Evolutionary conservation across 2,113 vertebrate species (phyloP), one percentile per base, ranked within the genome.

Genomic region (Probosciger aterrimus): DNA sequence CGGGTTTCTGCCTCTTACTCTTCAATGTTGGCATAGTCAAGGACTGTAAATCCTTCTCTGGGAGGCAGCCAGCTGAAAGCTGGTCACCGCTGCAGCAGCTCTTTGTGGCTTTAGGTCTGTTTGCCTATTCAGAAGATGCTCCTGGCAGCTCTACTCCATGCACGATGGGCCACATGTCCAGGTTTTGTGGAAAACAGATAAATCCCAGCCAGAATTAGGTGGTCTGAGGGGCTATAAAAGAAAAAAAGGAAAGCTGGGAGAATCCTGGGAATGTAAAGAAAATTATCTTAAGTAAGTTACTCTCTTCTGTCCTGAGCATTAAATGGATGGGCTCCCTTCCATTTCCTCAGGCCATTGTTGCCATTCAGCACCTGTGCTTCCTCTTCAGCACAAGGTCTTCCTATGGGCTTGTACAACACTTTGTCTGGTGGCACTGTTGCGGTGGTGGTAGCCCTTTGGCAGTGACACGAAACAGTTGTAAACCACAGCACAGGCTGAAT

Each of bases 1-100:
- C 7, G 1, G 46, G 28, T 95, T 95, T 95, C 92, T 96, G 82
- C 73, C 86, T 92, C 91, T 92, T 88, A 88, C 82, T 19, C 28
- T 85, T 88, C 47, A 60, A 35, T 4, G 17, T 4, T 92, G 82
- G 82, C 3, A 4, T 47, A 73, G 70, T 69, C 24, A 71, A 64
- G 57, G 70, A 35, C 75, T 82, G 31, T 80, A 95, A 94, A 94
- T 90, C 59, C 75, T 10, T 76, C 39, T 68, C 30, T 79, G 92
- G 75, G 84, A 92, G 16, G 33, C 67, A 93, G 93, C 93, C 90
- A 94, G 47, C 69, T 84, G 78, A 75, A 78, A 76, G 65, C 55
- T 87, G 82, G 82, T 93, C 87, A 69, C 70, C 2, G 1, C 65
- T 0, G 4, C 65, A 87, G 84, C 82, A 82, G 57, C 22, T 63